Percentiles rank a stretch among this genome's conserved stretches.
Conservation (phyloP, 2,797 vertebrate genomes). For the Falco concolor region DNA sequence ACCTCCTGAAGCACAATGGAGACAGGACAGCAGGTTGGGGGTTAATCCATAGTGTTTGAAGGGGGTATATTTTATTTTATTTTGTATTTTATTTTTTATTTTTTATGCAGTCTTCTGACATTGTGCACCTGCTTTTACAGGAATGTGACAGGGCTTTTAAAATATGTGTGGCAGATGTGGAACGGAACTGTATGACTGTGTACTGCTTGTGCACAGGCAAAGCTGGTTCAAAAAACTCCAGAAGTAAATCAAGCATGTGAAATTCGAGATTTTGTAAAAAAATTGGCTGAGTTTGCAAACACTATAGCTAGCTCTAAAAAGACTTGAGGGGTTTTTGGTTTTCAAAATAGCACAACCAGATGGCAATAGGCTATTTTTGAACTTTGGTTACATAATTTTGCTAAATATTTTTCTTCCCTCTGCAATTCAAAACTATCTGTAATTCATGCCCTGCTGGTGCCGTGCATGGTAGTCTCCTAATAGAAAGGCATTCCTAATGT, state of each 20-base stretch:
- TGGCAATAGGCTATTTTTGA: conserved; percentile 53
- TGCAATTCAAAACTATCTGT: not conserved
- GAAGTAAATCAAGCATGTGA: conserved; percentile 9
- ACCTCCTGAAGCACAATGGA: not conserved
- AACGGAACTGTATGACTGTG: not conserved
- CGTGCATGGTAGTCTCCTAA: not conserved
- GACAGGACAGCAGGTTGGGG: not conserved
- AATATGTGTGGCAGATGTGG: not conserved
- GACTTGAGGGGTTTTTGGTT: conserved; percentile 6
- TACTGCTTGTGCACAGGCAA: not conserved
- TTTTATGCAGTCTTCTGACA: not conserved
- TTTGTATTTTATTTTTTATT: not conserved
- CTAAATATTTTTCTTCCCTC: conserved; percentile 44
- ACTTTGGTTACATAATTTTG: conserved; percentile 45
- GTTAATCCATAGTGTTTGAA: not conserved
- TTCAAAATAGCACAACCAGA: conserved; percentile 56
- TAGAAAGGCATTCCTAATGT: not conserved
- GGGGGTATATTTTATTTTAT: not conserved
- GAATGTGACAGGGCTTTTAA: not conserved
- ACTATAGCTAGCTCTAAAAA: conserved; percentile 44
- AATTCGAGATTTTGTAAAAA: not conserved
- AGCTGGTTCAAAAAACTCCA: not conserved
- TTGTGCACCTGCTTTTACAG: not conserved
- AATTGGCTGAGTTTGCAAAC: conserved; percentile 60
- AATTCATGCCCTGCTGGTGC: not conserved